Conservation (phyloP, 2,113 vertebrate genomes). For the Mungos mungo region DNA sequence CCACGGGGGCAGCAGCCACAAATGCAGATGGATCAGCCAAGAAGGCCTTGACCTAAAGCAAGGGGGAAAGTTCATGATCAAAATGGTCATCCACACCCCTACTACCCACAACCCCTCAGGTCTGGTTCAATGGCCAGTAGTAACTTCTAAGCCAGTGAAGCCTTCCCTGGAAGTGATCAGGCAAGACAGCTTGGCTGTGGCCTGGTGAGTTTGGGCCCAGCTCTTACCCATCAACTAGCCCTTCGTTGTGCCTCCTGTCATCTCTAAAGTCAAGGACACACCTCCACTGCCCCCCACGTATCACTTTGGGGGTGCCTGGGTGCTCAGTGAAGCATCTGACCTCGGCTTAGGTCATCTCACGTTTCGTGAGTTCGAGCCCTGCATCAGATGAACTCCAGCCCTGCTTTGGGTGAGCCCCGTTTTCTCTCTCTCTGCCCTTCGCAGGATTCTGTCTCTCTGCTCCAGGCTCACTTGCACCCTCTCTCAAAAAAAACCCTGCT, state of each 20-base stretch:
- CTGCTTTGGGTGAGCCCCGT: no score
- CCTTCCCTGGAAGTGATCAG: background rate
- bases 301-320: background rate
- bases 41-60: conserved; percentile 93
- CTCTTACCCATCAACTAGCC: background rate
- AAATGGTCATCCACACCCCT: background rate
- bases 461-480: no score
- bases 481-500: background rate
- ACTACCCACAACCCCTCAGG: background rate
- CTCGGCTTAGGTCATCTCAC: no score
- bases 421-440: no score
- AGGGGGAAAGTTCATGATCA: background rate
- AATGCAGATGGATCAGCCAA: conserved; percentile 97
- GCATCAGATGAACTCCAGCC: no score
- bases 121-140: background rate
- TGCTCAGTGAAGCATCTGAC: no score
- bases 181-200: background rate
- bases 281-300: background rate
- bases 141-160: background rate
- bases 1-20: conserved; percentile 86
- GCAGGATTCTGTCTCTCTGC: no score
- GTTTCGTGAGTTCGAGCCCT: no score
- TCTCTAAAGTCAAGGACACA: background rate
- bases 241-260: background rate
- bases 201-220: background rate